These are phyloP conservation scores for Atherinomorus stipes DNA, from an alignment of 2,113 vertebrate species.

Conservation along the genomic window DNA sequence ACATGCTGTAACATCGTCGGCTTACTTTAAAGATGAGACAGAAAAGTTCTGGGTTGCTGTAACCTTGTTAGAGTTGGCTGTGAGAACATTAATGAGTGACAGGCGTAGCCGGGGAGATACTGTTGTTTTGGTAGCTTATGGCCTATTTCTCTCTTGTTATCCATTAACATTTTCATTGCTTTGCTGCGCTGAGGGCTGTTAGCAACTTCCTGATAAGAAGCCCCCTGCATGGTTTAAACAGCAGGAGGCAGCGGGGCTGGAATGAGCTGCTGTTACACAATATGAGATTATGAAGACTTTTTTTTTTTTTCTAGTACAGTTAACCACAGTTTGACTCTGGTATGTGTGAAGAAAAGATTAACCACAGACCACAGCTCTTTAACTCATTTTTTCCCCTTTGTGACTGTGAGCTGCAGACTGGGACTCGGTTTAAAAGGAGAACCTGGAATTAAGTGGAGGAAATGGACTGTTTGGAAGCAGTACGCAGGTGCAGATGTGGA, in stretches of 20 bases:
- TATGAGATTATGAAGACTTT: conserved; percentile 10
- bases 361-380: conserved; percentile 2
- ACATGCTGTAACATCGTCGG: no score
- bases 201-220: conserved; percentile 9
- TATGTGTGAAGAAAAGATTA: conserved; percentile 11
- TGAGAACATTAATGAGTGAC: conserved; percentile 2
- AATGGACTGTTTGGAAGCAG: conserved; percentile 43
- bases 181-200: conserved; percentile 6
- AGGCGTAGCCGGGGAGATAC: neutral
- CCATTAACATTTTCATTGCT: conserved; percentile 24
- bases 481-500: conserved; percentile 42
- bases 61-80: neutral
- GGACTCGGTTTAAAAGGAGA: neutral
- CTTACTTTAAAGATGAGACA: no score
- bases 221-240: neutral
- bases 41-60: no score
- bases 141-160: neutral
- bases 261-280: conserved; percentile 9
- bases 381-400: conserved; percentile 3
- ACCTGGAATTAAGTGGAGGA: neutral
- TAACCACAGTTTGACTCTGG: neutral
- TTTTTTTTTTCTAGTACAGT: neutral
- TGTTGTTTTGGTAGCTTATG: conserved; percentile 6
- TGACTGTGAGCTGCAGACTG: conserved; percentile 1
- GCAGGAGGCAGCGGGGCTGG: neutral